phyloP scores from a whole-genome alignment of 2,797 vertebrate genomes.

The Buphagus erythrorhynchus region DNA sequence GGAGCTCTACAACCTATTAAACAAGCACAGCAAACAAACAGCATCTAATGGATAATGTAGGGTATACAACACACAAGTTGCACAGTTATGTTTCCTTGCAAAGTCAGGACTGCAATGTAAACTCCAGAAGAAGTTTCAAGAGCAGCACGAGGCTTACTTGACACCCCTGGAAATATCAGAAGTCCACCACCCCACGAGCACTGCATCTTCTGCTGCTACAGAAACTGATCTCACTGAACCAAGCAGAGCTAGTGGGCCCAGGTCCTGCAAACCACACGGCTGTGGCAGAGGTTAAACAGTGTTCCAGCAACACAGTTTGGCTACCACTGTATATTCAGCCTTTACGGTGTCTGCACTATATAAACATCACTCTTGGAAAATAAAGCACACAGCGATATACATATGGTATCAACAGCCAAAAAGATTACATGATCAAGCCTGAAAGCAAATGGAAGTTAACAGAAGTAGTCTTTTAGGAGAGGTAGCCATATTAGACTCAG shows the following conservation, averaged over 20 bases:
- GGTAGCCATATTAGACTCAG: constrained; percentile 78
- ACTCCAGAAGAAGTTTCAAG: constrained; percentile 27
- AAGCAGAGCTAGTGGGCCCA: not conserved
- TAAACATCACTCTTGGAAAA: constrained; percentile 28
- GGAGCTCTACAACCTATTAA: constrained; percentile 3
- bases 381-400: constrained; percentile 56
- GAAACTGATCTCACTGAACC: not conserved
- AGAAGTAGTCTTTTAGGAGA: constrained; percentile 76
- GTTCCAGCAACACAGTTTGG: not conserved
- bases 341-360: constrained; percentile 6
- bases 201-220: constrained; percentile 38
- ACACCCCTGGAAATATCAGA: constrained; percentile 32
- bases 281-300: constrained; percentile 34
- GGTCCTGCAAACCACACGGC: constrained; percentile 10
- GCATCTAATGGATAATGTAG: constrained; percentile 9
- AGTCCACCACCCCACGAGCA: not conserved
- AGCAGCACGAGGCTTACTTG: not conserved
- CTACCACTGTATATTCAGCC: constrained; percentile 43
- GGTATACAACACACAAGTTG: constrained; percentile 17
- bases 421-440: constrained; percentile 32
- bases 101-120: constrained; percentile 14
- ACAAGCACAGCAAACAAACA: constrained; percentile 45
- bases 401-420: constrained; percentile 54
- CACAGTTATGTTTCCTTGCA: not conserved
- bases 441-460: constrained; percentile 68